These are phyloP conservation scores for Autographa pulchrina DNA, from an alignment of 2,888 invertebrate genomes.

Conservation along the genomic window DNA sequence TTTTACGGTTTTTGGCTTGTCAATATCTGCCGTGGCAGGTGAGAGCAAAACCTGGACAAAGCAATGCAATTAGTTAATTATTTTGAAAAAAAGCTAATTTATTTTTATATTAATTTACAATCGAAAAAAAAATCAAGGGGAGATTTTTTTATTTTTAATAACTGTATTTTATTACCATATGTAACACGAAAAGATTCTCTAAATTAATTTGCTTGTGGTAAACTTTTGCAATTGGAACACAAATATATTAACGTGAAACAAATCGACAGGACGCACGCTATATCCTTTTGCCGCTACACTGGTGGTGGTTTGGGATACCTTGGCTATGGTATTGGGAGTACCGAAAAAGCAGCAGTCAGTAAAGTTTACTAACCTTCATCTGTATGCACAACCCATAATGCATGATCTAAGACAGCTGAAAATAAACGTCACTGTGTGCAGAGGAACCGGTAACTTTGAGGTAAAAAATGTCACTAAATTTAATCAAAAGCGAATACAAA, in stretches of 20 bases:
- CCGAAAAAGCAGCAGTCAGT: constrained; percentile 91
- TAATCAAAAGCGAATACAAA: no score
- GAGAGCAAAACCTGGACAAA: no score
- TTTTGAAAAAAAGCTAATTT: no score
- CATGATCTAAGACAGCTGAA: constrained; percentile 85
- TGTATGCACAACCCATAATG: constrained; percentile 88
- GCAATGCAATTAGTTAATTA: no score
- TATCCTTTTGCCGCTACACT: constrained; percentile 94
- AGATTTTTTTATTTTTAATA: no score
- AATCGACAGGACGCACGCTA: constrained; percentile 87
- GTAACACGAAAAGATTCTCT: no score
- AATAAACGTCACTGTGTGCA: constrained; percentile 89
- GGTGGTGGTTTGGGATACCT: constrained; percentile 91
- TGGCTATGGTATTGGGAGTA: constrained; percentile 88
- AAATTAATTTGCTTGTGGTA: no score
- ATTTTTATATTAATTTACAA: no score
- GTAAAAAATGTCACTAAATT: constrained; percentile 59
- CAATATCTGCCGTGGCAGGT: neutral
- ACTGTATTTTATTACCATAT: no score
- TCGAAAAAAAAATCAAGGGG: no score
- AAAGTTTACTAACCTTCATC: constrained; percentile 90
- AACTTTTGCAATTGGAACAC: no score
- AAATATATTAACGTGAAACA: neutral
- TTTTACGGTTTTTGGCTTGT: neutral
- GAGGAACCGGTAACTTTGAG: constrained; percentile 89